Base-by-base conservation (phyloP, 2,113 vertebrate genomes). In the Girardinichthys multiradiatus region DNA sequence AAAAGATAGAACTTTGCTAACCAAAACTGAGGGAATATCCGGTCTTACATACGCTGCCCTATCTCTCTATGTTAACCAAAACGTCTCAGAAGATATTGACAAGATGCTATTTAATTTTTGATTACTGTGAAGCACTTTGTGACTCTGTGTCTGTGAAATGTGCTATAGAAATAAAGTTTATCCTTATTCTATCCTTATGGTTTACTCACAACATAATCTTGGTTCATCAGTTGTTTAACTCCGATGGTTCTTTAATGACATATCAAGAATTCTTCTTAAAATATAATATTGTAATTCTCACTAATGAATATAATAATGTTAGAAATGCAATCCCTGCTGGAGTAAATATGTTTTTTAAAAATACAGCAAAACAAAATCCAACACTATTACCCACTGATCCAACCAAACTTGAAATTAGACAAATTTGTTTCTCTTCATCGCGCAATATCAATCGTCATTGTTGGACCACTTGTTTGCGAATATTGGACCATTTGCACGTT, bases 91-190 rank as follows among this genome's bases (percentile, higher is more conserved):
- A 62, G 30, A 62, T 24, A 33, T 33, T 33, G 60, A 62, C 21
- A 63, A 63, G 31, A 37, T 35, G 31, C 13, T 63, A 63, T 63
- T 63, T 27, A 64, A 42, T 14, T 42, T n/a, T n/a, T n/a, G n/a
- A n/a, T n/a, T n/a, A n/a, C n/a, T n/a, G n/a, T n/a, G n/a, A n/a
- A n/a, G n/a, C n/a, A n/a, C n/a, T n/a, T n/a, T n/a, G n/a, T n/a
- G n/a, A n/a, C n/a, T n/a, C n/a, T n/a, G n/a, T n/a, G n/a, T n/a
- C n/a, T n/a, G n/a, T n/a, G n/a, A n/a, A n/a, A n/a, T n/a, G n/a
- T n/a, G n/a, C n/a, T n/a, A n/a, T n/a, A n/a, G n/a, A n/a, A n/a
- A n/a, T n/a, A 19, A 62, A 31, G 33, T 30, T 21, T 33, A 62
- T 62, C 60, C 21, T 62, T 62, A 33, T 62, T 62, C 24, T 24